phyloP scores from a whole-genome alignment of 1,140 invertebrate species.

The Saxidomus purpurata region DNA sequence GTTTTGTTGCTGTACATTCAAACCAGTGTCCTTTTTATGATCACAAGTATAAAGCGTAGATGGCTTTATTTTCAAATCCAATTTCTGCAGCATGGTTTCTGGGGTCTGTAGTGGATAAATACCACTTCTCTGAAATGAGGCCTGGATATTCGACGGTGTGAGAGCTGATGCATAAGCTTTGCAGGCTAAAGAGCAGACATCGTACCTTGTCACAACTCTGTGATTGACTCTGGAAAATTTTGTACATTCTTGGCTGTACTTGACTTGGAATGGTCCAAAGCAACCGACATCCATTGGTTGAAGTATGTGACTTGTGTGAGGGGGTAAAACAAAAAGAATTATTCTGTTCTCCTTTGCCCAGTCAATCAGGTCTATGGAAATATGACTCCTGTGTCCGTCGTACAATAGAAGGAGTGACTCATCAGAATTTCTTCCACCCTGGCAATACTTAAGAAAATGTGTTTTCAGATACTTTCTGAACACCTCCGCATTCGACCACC shows the following conservation, averaged over 20 bases:
- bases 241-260: neutral
- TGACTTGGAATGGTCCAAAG: neutral
- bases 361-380: neutral
- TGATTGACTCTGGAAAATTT: neutral
- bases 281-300: neutral
- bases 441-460: neutral
- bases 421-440: neutral
- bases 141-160: neutral
- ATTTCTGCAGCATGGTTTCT: no score
- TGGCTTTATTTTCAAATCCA: no score
- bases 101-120: neutral
- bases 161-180: neutral
- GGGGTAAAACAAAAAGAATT: conserved; percentile 13
- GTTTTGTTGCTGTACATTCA: no score
- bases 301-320: conserved; percentile 3
- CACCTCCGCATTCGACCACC: neutral
- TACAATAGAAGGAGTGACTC: neutral
- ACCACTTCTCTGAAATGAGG: neutral
- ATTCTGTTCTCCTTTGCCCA: neutral
- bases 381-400: neutral
- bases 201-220: neutral
- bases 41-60: no score
- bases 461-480: neutral
- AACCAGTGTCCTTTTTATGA: no score
- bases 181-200: neutral